Evolutionary conservation across 35 echinoderm and acorn worm genomes (phyloP), one percentile per base, ranked within the genome.

Genomic region (Eucidaris tribuloides): DNA sequence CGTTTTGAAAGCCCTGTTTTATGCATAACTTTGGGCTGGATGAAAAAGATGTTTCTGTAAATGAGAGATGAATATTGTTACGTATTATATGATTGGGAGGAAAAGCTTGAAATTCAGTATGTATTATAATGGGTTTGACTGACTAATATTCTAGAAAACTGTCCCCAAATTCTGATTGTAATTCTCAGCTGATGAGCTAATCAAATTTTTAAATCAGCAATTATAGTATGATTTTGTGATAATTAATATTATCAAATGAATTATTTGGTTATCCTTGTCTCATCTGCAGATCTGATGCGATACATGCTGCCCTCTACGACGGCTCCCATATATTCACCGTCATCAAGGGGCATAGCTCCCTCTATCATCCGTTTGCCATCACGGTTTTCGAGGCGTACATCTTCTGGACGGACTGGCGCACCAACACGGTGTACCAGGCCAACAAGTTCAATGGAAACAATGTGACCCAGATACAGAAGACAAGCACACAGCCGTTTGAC

Each of bases 391-490:
- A 99, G 44, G 83, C 71, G 35, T 42, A 65, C 5, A 79, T 99
- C 4, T 99, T 93, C 84, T 99, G 96, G 96, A 92, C 96, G 0
- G 96, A 99, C 62, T 99, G 96, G 96, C 55, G 91, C 2, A 99
- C 72, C 22, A 93, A 93, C 19, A 79, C 82, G 20, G 96, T 99
- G 2, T 84, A 93, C 82, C 84, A 81, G 2, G 96, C 96, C 34
- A 93, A 93, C 14, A 99, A 99, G 45, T 99, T 78, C 81, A 90
- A 52, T 2, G 96, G 96, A 20, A 74, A 81, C 18, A 87, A 99
- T 62, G 87, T 93, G 60, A 90, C 68, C 3, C 34, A 60, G 18
- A 80, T 99, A 23, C 86, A 89, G 56, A 87, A 90, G 71, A 89
- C 91, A 23, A 83, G 76, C 11, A 93, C 87, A 29, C 90, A 93